Evolutionary conservation across 2,888 invertebrate genomes (phyloP), one percentile per base, ranked within the genome.

Genomic region (Idaea straminata): DNA sequence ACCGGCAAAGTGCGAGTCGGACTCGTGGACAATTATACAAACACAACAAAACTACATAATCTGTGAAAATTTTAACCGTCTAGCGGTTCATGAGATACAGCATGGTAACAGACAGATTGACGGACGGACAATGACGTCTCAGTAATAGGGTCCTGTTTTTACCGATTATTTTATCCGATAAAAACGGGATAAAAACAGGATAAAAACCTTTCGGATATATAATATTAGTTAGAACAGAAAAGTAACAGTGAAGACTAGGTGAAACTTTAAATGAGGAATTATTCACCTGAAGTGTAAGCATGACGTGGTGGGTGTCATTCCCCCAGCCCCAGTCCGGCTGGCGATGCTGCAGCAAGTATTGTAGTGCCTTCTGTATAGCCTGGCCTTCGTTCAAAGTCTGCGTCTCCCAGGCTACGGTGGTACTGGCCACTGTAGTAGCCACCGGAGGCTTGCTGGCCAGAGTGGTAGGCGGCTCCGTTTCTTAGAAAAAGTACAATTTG

Each of bases 301-400:
- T 94, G 3, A 96, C 97, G 78, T 96, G 95, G 70, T 97, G 96
- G 0, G 97, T 97, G 79, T 97, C 97, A 76, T 96, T 96, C 57
- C 95, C 95, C 96, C 97, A 97, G 5, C 97, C 97, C 94, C 95
- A 96, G 82, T 97, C 96, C 3, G 94, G 91, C 74, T 95, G 95
- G 35, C 97, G 94, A 76, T 96, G 96, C 74, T 95, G 94, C 80
- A 96, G 93, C 34, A 97, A 87, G 94, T 96, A 97, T 73, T 95
- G 94, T 66, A 96, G 86, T 0, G 97, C 97, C 75, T 94, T 94
- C 78, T 95, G 95, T 67, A 95, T 92, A 64, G 95, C 94, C 72
- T 93, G 93, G 0, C 94, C 94, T 72, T 93, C 91, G 76, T 89
- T 90, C 76, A 91, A 74, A 3, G 90, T 88, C 74, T 91, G 91